Conservation (phyloP, 2,797 vertebrate genomes). For the Acrossocheilus wenchowensis region DNA sequence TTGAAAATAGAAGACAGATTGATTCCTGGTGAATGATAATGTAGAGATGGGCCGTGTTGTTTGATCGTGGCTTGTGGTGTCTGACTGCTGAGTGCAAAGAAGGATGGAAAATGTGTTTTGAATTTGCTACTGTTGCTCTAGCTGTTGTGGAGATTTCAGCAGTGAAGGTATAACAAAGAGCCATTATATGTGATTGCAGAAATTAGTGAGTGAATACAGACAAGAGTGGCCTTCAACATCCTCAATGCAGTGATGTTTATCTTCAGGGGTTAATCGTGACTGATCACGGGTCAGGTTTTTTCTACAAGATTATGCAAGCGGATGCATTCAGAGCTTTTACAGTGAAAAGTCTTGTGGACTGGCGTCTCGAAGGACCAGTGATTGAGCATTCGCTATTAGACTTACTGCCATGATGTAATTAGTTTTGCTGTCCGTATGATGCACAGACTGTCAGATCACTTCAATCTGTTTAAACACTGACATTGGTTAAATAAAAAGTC, state of each 20-base stretch:
- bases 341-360: constrained; percentile 13
- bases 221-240: neutral
- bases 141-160: neutral
- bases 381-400: constrained; percentile 27
- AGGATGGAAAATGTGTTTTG: neutral
- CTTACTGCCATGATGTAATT: constrained; percentile 28
- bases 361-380: neutral
- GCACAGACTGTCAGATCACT: constrained; percentile 13
- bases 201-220: neutral
- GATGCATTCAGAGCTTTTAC: neutral
- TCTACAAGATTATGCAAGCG: constrained; percentile 18
- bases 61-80: neutral
- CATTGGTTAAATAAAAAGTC: constrained; percentile 18
- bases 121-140: neutral
- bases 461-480: constrained; percentile 2
- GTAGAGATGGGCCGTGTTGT: neutral
- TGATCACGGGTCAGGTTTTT: constrained; percentile 1
- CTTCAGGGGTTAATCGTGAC: constrained; percentile 13
- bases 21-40: constrained; percentile 6
- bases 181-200: neutral
- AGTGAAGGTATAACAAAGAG: constrained; percentile 4
- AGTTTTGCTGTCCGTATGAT: constrained; percentile 12
- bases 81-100: neutral
- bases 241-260: neutral
- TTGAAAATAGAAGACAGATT: neutral